phyloP scores from a whole-genome alignment of 2,888 invertebrate species.

The Hermodice carunculata region DNA sequence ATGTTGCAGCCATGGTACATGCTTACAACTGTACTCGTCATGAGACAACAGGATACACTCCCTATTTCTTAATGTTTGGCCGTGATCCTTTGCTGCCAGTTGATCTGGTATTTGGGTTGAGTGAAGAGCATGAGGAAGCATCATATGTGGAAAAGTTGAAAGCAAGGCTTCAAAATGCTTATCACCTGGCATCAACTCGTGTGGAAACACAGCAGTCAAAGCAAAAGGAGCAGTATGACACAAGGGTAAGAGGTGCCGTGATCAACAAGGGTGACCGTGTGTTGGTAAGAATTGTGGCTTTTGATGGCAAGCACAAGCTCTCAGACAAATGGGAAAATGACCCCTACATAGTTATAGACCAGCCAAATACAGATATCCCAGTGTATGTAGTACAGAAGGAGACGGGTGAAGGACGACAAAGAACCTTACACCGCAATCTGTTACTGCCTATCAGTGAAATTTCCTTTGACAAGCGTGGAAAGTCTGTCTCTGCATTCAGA shows the following conservation, averaged over 20 bases:
- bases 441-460: too few relatives aligned
- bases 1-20: conserved; percentile 20
- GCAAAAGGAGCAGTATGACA: conserved; percentile 22
- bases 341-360: background rate
- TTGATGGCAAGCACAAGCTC: conserved; percentile 29
- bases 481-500: too few relatives aligned
- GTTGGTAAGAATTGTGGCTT: conserved; percentile 17
- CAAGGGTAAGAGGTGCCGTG: conserved; percentile 17
- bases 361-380: too few relatives aligned
- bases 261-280: conserved; percentile 25
- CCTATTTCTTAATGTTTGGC: conserved; percentile 34
- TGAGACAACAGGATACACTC: conserved; percentile 20
- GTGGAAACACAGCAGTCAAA: background rate
- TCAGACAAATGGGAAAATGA: conserved; percentile 25
- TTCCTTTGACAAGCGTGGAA: too few relatives aligned
- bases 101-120: conserved; percentile 9
- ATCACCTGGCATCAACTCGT: too few relatives aligned
- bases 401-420: too few relatives aligned
- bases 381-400: too few relatives aligned
- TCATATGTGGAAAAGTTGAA: too few relatives aligned
- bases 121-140: too few relatives aligned
- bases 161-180: too few relatives aligned
- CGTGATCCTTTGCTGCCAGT: conserved; percentile 16
- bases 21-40: conserved; percentile 31
- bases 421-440: too few relatives aligned